Evolutionary conservation across 2,113 vertebrate species (phyloP), one percentile per base, ranked within the genome.

Genomic region (Gallinago jamesoni): DNA sequence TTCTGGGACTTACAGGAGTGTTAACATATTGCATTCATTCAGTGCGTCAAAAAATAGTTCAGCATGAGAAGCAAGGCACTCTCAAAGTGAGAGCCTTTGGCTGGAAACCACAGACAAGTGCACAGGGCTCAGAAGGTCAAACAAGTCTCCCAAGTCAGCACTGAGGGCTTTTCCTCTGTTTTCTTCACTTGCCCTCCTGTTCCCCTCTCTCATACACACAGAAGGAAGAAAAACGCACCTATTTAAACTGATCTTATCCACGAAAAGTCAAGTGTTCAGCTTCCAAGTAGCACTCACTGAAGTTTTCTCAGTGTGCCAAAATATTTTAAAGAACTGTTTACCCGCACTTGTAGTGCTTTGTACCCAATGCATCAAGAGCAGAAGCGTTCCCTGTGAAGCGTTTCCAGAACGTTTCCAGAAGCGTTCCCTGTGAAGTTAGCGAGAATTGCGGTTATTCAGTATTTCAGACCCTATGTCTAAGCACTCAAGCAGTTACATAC

Each of bases 11-110:
- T 95, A 97, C 96, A 97, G 97, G 97, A 98, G 97, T 96, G 98
- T 97, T 97, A 98, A 97, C 97, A 97, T 96, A 97, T 95, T 98
- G 98, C 97, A 98, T 98, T 98, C 97, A 98, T 97, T 97, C 97
- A 93, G 45, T 82, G 96, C 77, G 84, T 92, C 94, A 97, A 97
- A 98, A 98, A 98, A 98, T 97, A 97, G 94, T 96, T 97, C 95
- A 92, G 93, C 84, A 95, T 27, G 72, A 98, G 97, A 95, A 97
- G 95, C 92, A 87, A 97, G 95, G 89, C 92, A 0, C 80, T 96
- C 84, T 89, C 87, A 77, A 95, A 97, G 88, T 87, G 97, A 93
- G 93, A 97, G 79, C 87, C 94, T 97, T 90, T 98, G 97, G 96
- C 96, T 97, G 91, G 76, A 96, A 97, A 98, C 96, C 96, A 97